These are phyloP conservation scores for Drosophila miranda DNA, from an alignment of 1,140 invertebrate genomes.

Conservation along the genomic window DNA sequence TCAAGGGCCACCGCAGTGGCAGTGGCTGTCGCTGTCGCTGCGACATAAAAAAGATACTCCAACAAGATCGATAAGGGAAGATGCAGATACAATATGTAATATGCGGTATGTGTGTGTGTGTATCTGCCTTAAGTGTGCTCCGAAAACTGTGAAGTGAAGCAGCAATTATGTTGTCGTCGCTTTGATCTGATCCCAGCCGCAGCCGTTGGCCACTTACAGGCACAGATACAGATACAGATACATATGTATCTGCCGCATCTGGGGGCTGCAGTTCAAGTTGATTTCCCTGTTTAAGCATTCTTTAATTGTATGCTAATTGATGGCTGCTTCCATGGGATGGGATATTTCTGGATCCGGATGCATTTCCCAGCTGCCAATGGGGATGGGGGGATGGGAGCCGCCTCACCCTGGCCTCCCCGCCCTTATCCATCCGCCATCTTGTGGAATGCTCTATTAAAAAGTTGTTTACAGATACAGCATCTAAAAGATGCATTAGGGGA, in stretches of 20 bases:
- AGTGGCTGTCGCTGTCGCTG: slow-evolving; percentile 14
- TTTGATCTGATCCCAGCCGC: slow-evolving; percentile 61
- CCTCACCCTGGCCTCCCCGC: background rate
- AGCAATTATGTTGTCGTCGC: slow-evolving; percentile 76
- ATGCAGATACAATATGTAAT: slow-evolving; percentile 7
- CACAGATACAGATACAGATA: slow-evolving; percentile 14
- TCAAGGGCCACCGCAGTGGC: slow-evolving; percentile 40
- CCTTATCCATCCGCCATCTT: slow-evolving; percentile 25
- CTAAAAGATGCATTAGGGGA: slow-evolving; percentile 36
- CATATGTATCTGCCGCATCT: slow-evolving; percentile 41
- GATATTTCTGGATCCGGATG: slow-evolving; percentile 45
- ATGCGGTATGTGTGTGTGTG: background rate
- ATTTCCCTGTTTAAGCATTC: slow-evolving; percentile 74
- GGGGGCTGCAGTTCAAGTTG: slow-evolving; percentile 39
- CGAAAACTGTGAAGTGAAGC: slow-evolving; percentile 72
- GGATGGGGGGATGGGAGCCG: slow-evolving; percentile 35
- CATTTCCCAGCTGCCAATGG: slow-evolving; percentile 21
- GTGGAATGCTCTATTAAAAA: slow-evolving; percentile 38
- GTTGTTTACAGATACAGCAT: slow-evolving; percentile 6
- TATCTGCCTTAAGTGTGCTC: slow-evolving; percentile 30
- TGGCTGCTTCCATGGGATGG: slow-evolving; percentile 53
- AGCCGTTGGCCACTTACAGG: slow-evolving; percentile 26
- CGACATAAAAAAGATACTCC: slow-evolving; percentile 59
- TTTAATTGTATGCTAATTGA: slow-evolving; percentile 81
- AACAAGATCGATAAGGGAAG: slow-evolving; percentile 34